Base-by-base conservation (phyloP, 53 echinoderm and acorn worm genomes). In the Patiria pectinifera region DNA sequence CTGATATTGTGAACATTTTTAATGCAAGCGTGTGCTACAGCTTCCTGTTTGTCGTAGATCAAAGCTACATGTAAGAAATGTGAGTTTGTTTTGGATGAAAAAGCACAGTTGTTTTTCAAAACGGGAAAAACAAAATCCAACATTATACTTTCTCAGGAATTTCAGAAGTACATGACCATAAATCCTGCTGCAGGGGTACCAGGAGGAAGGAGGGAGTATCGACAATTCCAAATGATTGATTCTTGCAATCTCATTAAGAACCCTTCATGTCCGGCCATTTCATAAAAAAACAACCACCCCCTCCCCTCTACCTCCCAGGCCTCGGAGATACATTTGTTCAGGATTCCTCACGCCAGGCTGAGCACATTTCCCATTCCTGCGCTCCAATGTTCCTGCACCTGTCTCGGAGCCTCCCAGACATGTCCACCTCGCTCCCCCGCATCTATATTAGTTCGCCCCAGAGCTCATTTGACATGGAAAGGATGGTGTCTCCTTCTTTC, bases 391-490 rank as follows among this genome's bases (percentile, higher is more conserved):
- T 23, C 83, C 61, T 43, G 66, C 84, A 84, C 84, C 84, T 84
- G 84, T 84, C 84, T 19, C 59, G 3, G 3, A 45, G 83, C 60
- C 83, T 58, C 24, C 83, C 53, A 19, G 83, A 83, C 53, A 53
- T 58, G 13, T 83, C 25, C 60, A 23, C 25, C 58, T 59, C 22
- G 2, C 83, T 83, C 23, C 23, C 0, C 60, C 60, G 58, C 60
- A 11, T 83, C 60, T 59, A 58, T 15, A 58, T 23, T 21, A 21
- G 26, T 83, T 60, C 21, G 60, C 83, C 53, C 58, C 74, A 72
- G 86, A 76, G 86, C 86, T 86, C 86, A 71, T 86, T 86, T 86
- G 71, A 48, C 76, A 86, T 75, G 86, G 60, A 76, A 86, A 72
- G 74, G 74, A 86, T 74, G 74, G 48, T 48, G 76, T 74, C 86